Base-by-base conservation (phyloP, 2,797 vertebrate species). In the Hybognathus amarus region DNA sequence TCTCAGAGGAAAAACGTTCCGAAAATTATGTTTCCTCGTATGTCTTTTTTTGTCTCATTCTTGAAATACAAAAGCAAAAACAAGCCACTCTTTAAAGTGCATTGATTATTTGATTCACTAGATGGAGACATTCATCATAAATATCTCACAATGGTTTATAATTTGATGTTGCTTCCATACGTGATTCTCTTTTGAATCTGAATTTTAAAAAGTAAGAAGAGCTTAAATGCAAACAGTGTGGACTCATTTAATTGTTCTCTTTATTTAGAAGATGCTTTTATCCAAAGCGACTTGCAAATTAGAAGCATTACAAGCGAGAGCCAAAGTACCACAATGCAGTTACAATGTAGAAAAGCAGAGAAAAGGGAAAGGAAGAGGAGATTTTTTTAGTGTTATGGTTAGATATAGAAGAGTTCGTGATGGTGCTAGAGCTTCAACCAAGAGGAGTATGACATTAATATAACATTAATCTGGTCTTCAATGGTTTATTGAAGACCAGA, bases 71-170 rank as follows among this genome's bases (percentile, higher is more conserved):
- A 64, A 77, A 8, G 11, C 20, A 45, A 33, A 59, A 56, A 47
- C 47, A 78, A 52, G 47, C 30, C n/a, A 24, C 61, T 12, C 22
- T 59, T 33, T 50, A 36, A 67, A 24, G 11, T 45, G 64, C 70
- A 20, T 36, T 50, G 68, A 42, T 30, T 42, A 15, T 36, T 30
- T 24, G 5, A 70, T 54, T 80, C 91, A 87, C 89, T 88, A 85
- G 91, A 89, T 91, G 89, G 90, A 90, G 90, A 90, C 89, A 90
- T 61, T 88, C 1, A 9, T 82, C 76, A 71, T 84, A 24, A 7
- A 76, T 77, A 50, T 67, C 17, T 42, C 13, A 2, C 20, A 52
- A 22, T 74, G 27, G 22, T 52, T 74, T 74, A 74, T 45, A n/a
- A 71, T 33, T 5, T 52, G 24, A 42, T 10, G n/a, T 66, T 67